phyloP scores from a whole-genome alignment of 2,888 invertebrate genomes.

The Pheosia gnoma region DNA sequence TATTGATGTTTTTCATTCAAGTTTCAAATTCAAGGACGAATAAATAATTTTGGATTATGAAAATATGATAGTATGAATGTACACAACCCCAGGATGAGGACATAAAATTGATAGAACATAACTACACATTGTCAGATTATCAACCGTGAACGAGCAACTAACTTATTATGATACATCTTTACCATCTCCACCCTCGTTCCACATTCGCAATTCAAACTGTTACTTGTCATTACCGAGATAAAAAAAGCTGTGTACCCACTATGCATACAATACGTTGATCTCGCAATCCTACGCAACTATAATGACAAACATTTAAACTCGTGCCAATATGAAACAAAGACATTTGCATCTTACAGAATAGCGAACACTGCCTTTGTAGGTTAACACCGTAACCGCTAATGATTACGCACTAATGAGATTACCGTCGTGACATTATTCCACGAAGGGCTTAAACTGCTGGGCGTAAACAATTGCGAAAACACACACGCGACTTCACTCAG shows the following conservation, averaged over 20 bases:
- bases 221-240: constrained; percentile 31
- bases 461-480: constrained; percentile 44
- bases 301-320: constrained; percentile 1
- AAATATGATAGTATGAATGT: too few relatives aligned
- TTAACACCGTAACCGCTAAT: constrained; percentile 44
- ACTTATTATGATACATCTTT: constrained; percentile 33
- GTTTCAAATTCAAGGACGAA: too few relatives aligned
- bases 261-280: constrained; percentile 8
- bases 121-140: not conserved
- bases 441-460: constrained; percentile 36
- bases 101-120: too few relatives aligned
- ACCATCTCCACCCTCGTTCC: constrained; percentile 31
- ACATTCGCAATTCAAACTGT: constrained; percentile 35
- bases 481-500: constrained; percentile 28
- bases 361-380: constrained; percentile 32
- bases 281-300: constrained; percentile 3
- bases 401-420: constrained; percentile 34
- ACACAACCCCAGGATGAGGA: too few relatives aligned
- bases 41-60: too few relatives aligned
- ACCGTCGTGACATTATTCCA: constrained; percentile 35
- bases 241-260: constrained; percentile 7
- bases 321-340: constrained; percentile 8
- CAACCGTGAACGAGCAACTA: constrained; percentile 14
- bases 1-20: too few relatives aligned
- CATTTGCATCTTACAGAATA: constrained; percentile 24